These are phyloP conservation scores for Theocolax elegans DNA, from an alignment of 1,140 invertebrate species.

Conservation along the genomic window DNA sequence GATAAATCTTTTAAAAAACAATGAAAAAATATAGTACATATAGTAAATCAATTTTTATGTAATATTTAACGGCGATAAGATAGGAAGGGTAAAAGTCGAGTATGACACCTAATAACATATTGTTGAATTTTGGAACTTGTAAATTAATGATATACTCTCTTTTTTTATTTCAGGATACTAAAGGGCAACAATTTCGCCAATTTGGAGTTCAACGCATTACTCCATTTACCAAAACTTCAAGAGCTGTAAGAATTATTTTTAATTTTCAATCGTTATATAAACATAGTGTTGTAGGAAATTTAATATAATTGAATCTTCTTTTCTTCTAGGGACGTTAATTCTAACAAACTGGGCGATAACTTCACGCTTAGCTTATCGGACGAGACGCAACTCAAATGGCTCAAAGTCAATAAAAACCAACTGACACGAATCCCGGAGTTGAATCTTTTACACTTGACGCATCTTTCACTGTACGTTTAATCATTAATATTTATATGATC, in stretches of 20 bases:
- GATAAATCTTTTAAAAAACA: too few species aligned
- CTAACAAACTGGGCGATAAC: slow-evolving; percentile 60
- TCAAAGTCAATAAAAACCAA: slow-evolving; percentile 62
- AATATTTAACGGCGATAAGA: too few species aligned
- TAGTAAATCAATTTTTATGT: too few species aligned
- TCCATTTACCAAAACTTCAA: slow-evolving; percentile 54
- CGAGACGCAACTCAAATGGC: slow-evolving; percentile 63
- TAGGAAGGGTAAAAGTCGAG: too few species aligned
- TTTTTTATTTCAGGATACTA: slow-evolving; percentile 48
- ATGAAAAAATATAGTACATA: too few species aligned
- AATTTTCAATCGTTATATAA: too few species aligned
- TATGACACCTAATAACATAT: too few species aligned
- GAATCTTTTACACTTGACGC: slow-evolving; percentile 54
- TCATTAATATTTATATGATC: too few species aligned
- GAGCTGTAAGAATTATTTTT: slow-evolving; percentile 56
- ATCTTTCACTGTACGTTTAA: slow-evolving; percentile 60
- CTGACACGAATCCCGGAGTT: slow-evolving; percentile 58
- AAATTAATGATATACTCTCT: not conserved
- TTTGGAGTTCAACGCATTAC: slow-evolving; percentile 54
- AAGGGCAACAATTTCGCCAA: slow-evolving; percentile 59
- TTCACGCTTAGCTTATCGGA: slow-evolving; percentile 58
- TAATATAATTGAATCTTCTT: too few species aligned
- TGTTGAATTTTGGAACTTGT: too few species aligned
- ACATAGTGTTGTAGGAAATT: too few species aligned
- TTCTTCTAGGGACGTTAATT: slow-evolving; percentile 59